Conservation (phyloP, 2,888 invertebrate genomes). For the Hirudinaria manillensis region DNA sequence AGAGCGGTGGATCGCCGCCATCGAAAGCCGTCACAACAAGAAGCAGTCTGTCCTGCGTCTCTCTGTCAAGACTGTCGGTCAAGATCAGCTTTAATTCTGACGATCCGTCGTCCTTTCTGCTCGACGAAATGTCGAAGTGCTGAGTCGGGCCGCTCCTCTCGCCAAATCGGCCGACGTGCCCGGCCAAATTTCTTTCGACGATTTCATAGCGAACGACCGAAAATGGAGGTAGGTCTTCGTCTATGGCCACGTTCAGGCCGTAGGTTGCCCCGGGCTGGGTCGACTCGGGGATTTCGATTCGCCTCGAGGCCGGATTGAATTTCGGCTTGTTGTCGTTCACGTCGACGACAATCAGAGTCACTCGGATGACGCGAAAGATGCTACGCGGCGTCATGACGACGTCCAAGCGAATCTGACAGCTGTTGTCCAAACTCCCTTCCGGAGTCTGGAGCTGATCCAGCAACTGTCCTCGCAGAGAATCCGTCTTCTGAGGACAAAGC, state of each 20-base stretch:
- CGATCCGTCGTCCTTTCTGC: slow-evolving; percentile 7
- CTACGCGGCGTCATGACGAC: background rate
- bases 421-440: background rate
- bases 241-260: background rate
- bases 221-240: background rate
- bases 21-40: slow-evolving; percentile 13
- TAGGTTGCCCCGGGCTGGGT: background rate
- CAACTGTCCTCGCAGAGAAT: background rate
- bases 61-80: background rate
- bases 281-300: slow-evolving; percentile 4
- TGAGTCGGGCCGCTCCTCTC: background rate
- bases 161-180: background rate
- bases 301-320: background rate
- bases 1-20: slow-evolving; percentile 19
- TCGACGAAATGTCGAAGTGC: background rate
- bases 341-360: background rate
- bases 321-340: slow-evolving; percentile 14
- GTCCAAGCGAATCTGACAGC: slow-evolving; percentile 10
- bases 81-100: background rate
- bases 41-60: slow-evolving; percentile 9
- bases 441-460: background rate
- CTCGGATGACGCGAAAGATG: background rate
- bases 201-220: slow-evolving; percentile 8
- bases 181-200: background rate
- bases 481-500: background rate